phyloP scores from a whole-genome alignment of 64 coral and sea anemone genomes.

The Dendrophyllia cribrosa region DNA sequence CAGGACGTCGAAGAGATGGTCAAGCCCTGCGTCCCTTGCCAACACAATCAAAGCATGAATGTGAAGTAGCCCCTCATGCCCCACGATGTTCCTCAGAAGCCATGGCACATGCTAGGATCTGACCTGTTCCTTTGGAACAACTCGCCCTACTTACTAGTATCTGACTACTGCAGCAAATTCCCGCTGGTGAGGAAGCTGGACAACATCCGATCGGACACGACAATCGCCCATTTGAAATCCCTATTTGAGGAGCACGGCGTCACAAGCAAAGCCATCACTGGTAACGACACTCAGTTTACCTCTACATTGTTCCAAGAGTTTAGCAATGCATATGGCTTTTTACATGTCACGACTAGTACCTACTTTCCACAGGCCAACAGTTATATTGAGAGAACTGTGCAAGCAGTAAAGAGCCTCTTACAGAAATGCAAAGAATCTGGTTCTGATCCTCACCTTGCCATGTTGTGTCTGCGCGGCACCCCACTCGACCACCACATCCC shows the following conservation, averaged over 20 bases:
- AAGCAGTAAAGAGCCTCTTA: slow-evolving; percentile 35
- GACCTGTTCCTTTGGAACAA: slow-evolving; percentile 62
- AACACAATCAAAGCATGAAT: slow-evolving; percentile 54
- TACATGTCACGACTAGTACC: slow-evolving; percentile 36
- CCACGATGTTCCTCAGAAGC: slow-evolving; percentile 17
- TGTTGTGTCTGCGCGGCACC: slow-evolving; percentile 52
- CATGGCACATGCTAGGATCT: slow-evolving; percentile 46
- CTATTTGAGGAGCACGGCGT: slow-evolving; percentile 56
- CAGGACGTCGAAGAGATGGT: slow-evolving; percentile 60
- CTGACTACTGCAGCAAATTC: slow-evolving; percentile 69
- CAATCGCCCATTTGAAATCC: slow-evolving; percentile 11
- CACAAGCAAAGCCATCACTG: slow-evolving; percentile 10
- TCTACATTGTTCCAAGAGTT: slow-evolving; percentile 46
- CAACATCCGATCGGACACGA: slow-evolving; percentile 20
- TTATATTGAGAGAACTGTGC: slow-evolving; percentile 45
- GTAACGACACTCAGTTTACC: slow-evolving; percentile 65
- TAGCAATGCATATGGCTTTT: slow-evolving; percentile 47
- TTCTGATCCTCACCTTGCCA: slow-evolving; percentile 63
- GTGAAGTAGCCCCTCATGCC: slow-evolving; percentile 44
- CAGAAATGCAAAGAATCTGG: slow-evolving; percentile 74
- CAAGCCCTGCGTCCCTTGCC: slow-evolving; percentile 45
- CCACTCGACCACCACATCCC: slow-evolving; percentile 49
- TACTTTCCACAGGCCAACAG: slow-evolving; percentile 51
- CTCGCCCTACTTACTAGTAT: slow-evolving; percentile 25
- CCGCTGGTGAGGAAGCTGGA: slow-evolving; percentile 47